Percentiles rank a stretch among this genome's conserved stretches.
phyloP scores from a whole-genome alignment of 2,888 invertebrate genomes.

The Drosophila stalkeri region DNA sequence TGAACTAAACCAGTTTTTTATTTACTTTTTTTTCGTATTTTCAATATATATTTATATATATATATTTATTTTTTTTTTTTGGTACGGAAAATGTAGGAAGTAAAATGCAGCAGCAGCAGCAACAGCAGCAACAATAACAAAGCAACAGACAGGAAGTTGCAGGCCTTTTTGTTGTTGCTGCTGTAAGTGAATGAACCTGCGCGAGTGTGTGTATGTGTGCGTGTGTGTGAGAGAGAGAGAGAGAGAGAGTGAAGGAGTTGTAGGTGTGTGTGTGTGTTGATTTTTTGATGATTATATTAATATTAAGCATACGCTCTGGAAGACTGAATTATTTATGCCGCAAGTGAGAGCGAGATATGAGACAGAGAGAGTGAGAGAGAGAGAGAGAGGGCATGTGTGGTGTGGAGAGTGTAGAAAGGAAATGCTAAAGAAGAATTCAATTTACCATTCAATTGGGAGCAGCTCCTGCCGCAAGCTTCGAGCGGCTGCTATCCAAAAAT shows the following conservation, averaged over 20 bases:
- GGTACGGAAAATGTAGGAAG: slow-evolving; percentile 75
- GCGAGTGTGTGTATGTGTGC: slow-evolving; percentile 16
- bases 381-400: background rate
- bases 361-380: background rate
- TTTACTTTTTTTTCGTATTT: slow-evolving; percentile 41
- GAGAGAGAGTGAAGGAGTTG: slow-evolving; percentile 28
- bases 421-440: slow-evolving; percentile 53
- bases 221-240: slow-evolving; percentile 1
- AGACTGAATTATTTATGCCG: slow-evolving; percentile 58
- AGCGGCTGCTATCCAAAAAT: slow-evolving; percentile 72
- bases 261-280: slow-evolving; percentile 12
- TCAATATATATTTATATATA: slow-evolving; percentile 1
- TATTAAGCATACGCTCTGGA: slow-evolving; percentile 71
- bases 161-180: slow-evolving; percentile 32
- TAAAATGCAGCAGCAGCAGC: slow-evolving; percentile 62
- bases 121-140: slow-evolving; percentile 39
- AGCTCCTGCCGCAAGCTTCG: slow-evolving; percentile 49
- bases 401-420: slow-evolving; percentile 29
- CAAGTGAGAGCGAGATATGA: slow-evolving; percentile 5
- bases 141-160: slow-evolving; percentile 71
- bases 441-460: slow-evolving; percentile 74
- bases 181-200: slow-evolving; percentile 60
- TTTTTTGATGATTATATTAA: slow-evolving; percentile 61
- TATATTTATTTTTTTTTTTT: slow-evolving; percentile 39
- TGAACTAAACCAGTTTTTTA: slow-evolving; percentile 72